These are phyloP conservation scores for Hafferia zeledoni DNA, from an alignment of 2,797 vertebrate species.

Conservation along the genomic window DNA sequence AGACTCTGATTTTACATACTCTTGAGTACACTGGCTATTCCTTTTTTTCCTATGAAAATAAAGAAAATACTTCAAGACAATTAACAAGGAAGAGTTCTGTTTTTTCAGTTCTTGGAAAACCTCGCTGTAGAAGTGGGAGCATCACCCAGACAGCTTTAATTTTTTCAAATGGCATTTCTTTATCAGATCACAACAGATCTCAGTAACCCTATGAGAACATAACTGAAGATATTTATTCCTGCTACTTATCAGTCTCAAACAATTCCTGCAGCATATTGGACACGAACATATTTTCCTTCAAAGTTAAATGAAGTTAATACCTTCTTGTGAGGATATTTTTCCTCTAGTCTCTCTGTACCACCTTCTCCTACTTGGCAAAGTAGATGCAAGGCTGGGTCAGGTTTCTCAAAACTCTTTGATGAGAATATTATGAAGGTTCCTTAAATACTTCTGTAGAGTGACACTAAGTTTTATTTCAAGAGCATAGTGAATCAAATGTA, in stretches of 20 bases:
- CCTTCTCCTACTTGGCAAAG: neutral
- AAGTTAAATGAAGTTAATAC: neutral
- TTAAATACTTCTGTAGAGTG: neutral
- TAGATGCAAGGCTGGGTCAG: neutral
- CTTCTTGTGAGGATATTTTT: neutral
- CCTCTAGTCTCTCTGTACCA: neutral
- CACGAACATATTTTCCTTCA: neutral
- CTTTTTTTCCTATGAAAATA: neutral
- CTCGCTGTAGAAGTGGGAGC: neutral
- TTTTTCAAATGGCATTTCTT: neutral
- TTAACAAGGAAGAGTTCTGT: neutral
- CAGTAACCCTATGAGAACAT: neutral
- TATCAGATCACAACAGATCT: neutral
- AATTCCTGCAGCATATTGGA: neutral
- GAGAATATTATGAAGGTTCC: neutral
- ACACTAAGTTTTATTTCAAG: neutral
- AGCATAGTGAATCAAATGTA: neutral
- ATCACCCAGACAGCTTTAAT: neutral
- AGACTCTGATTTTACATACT: neutral
- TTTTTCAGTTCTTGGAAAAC: neutral
- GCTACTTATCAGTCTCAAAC: neutral
- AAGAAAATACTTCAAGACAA: slow-evolving; percentile 7
- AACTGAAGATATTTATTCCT: neutral
- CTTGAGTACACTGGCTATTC: neutral
- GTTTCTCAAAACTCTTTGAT: neutral